phyloP scores from a whole-genome alignment of 2,888 invertebrate genomes.

The Cremastinae sp. region DNA sequence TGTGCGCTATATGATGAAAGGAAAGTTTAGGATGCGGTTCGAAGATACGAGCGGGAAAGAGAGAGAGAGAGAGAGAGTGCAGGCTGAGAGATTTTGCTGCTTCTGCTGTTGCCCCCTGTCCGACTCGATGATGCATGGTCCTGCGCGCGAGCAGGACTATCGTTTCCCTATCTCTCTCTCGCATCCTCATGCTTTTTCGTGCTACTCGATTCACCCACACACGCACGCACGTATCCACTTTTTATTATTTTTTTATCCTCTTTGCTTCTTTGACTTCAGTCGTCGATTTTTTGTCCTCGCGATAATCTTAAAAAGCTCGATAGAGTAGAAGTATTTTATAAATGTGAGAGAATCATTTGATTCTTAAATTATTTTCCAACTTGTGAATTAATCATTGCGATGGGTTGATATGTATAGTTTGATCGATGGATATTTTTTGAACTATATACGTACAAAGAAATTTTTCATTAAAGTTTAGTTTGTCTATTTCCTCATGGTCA shows the following conservation, averaged over 20 bases:
- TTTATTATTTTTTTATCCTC: too few species aligned
- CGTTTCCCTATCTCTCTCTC: constrained; percentile 6
- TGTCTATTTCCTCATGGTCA: too few species aligned
- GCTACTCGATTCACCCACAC: constrained; percentile 53
- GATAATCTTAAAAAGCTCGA: too few species aligned
- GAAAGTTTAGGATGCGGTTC: constrained; percentile 58
- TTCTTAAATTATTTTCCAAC: too few species aligned
- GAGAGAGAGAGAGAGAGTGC: constrained; percentile 44
- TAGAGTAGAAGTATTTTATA: too few species aligned
- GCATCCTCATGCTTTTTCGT: constrained; percentile 51
- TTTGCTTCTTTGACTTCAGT: constrained; percentile 50
- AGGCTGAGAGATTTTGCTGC: constrained; percentile 48
- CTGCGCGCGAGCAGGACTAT: constrained; percentile 58
- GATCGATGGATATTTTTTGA: too few species aligned
- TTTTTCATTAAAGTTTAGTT: too few species aligned
- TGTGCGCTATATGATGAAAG: constrained; percentile 32
- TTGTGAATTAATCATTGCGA: too few species aligned
- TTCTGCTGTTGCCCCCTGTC: constrained; percentile 68
- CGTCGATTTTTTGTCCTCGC: constrained; percentile 30
- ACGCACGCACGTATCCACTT: neutral
- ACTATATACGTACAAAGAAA: too few species aligned
- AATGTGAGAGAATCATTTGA: too few species aligned
- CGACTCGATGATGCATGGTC: constrained; percentile 75
- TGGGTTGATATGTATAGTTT: too few species aligned
- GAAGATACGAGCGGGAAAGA: constrained; percentile 40